Evolutionary conservation across 1,140 invertebrate genomes (phyloP).

Genomic region (Eciton burchellii): DNA sequence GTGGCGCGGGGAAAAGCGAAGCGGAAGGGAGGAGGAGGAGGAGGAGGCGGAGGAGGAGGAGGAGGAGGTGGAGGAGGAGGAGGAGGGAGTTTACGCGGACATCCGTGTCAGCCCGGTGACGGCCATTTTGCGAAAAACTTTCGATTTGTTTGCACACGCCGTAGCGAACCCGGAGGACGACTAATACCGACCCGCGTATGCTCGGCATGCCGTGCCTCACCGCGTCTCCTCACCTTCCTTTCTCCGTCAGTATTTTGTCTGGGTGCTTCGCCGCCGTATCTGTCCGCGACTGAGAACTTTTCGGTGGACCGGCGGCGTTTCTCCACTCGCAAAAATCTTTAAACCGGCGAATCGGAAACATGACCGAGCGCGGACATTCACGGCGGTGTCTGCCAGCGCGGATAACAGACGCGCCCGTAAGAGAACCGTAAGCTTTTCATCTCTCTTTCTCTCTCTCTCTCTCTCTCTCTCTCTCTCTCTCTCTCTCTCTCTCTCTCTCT

Average conservation of each 20-base stretch:
- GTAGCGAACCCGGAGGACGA: conserved; percentile 71
- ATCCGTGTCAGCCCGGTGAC: conserved; percentile 84
- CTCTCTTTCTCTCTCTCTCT: conserved; percentile 32
- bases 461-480: conserved; percentile 9
- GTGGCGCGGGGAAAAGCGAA: conserved; percentile 55
- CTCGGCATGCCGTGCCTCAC: conserved; percentile 77
- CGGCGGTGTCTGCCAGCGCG: neutral
- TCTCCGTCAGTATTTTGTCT: conserved; percentile 70
- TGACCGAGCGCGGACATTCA: neutral
- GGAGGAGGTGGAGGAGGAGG: conserved; percentile 39
- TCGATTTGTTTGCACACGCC: conserved; percentile 82
- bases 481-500: conserved; percentile 16
- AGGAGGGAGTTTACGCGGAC: conserved; percentile 81
- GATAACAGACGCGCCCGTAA: conserved; percentile 47
- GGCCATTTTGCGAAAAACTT: conserved; percentile 86
- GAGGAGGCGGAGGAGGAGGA: too few species aligned
- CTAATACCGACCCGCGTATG: conserved; percentile 83
- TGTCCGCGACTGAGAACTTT: conserved; percentile 65
- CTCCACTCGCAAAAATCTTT: conserved; percentile 68
- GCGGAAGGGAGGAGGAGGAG: conserved; percentile 62
- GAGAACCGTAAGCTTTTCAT: conserved; percentile 42
- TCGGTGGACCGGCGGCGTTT: conserved; percentile 61
- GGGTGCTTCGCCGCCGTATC: conserved; percentile 75
- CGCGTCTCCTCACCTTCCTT: conserved; percentile 53
- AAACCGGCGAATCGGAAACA: neutral